Conservation (phyloP, 1,140 invertebrate species). For the Macrostomum lignano region DNA sequence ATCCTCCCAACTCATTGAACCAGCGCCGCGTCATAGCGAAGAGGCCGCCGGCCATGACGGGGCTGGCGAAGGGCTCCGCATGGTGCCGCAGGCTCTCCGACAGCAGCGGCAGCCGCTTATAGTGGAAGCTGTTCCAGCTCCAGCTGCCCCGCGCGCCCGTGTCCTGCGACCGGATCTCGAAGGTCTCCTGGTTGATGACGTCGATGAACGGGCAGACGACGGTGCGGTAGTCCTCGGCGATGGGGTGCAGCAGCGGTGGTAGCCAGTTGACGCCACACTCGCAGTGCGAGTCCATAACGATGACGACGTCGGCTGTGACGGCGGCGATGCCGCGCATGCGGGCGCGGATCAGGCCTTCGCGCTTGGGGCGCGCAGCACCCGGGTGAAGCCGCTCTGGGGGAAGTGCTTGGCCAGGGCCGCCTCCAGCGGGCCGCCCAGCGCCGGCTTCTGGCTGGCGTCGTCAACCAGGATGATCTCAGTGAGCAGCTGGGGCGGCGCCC, state of each 20-base stretch:
- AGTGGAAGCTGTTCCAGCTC: conserved; percentile 85
- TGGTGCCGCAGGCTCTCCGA: conserved; percentile 49
- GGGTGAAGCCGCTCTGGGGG: background rate
- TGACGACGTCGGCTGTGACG: conserved; percentile 58
- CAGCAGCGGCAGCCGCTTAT: conserved; percentile 60
- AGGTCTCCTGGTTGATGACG: conserved; percentile 62
- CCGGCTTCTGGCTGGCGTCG: conserved; percentile 39
- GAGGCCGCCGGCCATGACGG: conserved; percentile 41
- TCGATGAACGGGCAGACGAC: conserved; percentile 86
- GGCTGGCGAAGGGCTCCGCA: conserved; percentile 51
- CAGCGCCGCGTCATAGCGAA: conserved; percentile 37
- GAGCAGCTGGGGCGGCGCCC: conserved; percentile 43
- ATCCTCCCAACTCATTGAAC: conserved; percentile 39
- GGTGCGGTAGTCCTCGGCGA: conserved; percentile 49
- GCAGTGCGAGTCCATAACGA: conserved; percentile 74
- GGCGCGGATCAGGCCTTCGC: conserved; percentile 60
- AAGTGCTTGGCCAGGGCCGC: background rate
- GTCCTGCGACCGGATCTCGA: no score
- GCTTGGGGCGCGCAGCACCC: conserved; percentile 35
- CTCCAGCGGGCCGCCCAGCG: background rate
- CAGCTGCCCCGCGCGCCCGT: conserved; percentile 76
- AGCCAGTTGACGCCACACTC: conserved; percentile 83
- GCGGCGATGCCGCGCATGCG: conserved; percentile 50
- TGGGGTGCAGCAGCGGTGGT: conserved; percentile 64
- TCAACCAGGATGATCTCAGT: conserved; percentile 74